Conservation (phyloP, 1,140 invertebrate genomes). For the Nilaparvata lugens region DNA sequence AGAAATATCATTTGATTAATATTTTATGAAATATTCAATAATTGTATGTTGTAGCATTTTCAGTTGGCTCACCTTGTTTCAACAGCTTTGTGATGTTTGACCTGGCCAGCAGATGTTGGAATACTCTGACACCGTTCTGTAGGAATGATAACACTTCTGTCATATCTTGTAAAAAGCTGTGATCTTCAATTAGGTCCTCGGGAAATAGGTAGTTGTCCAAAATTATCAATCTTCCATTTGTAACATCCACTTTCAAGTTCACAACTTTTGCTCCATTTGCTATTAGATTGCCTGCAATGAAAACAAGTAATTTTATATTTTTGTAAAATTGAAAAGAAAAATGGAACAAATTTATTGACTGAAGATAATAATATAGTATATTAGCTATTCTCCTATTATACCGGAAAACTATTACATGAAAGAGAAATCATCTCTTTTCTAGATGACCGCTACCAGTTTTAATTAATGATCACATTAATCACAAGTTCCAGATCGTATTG, state of each 20-base stretch:
- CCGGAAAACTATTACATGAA: too few relatives aligned
- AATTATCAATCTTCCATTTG: constrained; percentile 38
- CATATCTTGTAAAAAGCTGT: constrained; percentile 43
- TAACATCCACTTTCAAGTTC: constrained; percentile 34
- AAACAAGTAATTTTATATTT: neutral
- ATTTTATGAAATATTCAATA: too few relatives aligned
- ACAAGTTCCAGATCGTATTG: too few relatives aligned
- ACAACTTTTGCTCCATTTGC: constrained; percentile 42
- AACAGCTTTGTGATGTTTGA: constrained; percentile 47
- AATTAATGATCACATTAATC: too few relatives aligned
- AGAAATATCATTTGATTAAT: too few relatives aligned
- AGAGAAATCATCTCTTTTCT: too few relatives aligned
- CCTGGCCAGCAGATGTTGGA: constrained; percentile 48
- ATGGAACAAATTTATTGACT: neutral
- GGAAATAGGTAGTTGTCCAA: constrained; percentile 40
- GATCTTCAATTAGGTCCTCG: constrained; percentile 29
- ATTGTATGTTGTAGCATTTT: too few relatives aligned
- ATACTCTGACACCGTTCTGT: constrained; percentile 51
- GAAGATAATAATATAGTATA: too few relatives aligned
- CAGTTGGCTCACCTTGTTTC: constrained; percentile 37
- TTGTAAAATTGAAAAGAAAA: neutral
- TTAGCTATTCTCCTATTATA: too few relatives aligned
- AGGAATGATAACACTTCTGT: constrained; percentile 47
- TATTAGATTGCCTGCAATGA: constrained; percentile 29
- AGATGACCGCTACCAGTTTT: too few relatives aligned